Base-by-base conservation (phyloP, 1,140 invertebrate genomes). In the Leptinotarsa texana region DNA sequence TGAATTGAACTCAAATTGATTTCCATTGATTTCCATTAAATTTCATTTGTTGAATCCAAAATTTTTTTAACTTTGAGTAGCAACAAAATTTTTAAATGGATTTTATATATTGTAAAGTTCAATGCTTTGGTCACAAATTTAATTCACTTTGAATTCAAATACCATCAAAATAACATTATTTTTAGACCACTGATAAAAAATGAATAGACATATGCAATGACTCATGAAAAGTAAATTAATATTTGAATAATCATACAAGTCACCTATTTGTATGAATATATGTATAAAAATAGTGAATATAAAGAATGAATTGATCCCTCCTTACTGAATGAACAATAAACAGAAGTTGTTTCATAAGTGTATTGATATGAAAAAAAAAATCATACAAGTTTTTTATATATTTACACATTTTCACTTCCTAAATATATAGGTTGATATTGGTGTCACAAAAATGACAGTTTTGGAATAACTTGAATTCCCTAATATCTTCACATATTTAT, bases 181-280 rank as follows among this genome's bases (percentile, higher is more conserved):
- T 42, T 42, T 1, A 27, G 27, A 21, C 13, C 15, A 66, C 48
- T 72, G 48, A 72, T 69, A 75, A 72, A 72, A n/a, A 63, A 17
- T 57, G 15, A 15, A 21, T 75, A 70, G 61, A 72, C 72, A 72
- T 27, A 75, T 75, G 62, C 21, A 66, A 65, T 48, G 42, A 69
- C 65, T 75, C 68, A 75, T 42, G 48, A 49, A n/a, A 69, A 72
- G 5, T 8, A 33, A 8, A 33, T 33, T 8, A 11, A 33, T 33
- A 33, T 33, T 8, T 6, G 27, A 33, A 33, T 33, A 33, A 33
- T 33, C 27, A 33, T 33, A 33, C 17, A 62, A 62, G 61, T 62
- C 17, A 18, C 61, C 21, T 21, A 62, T n/a, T 62, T 17, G 15
- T n/a, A 62, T 21, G 15, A 17, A 62, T 21, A 62, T 21, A 0